Base-by-base conservation (phyloP, 2,888 invertebrate genomes). In the Cephus rjabovi region DNA sequence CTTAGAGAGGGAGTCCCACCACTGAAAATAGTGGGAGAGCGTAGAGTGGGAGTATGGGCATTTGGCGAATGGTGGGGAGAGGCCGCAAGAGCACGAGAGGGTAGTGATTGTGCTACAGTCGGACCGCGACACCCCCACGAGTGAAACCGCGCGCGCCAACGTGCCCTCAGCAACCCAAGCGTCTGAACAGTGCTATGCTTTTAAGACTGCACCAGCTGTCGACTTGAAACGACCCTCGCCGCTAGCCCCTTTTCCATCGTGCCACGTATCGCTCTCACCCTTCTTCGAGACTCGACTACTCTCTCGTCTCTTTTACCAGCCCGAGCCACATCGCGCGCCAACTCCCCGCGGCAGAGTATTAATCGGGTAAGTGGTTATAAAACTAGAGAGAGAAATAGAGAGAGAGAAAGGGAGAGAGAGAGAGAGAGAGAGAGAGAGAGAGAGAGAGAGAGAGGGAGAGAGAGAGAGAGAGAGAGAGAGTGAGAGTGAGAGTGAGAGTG, bases 101-200 rank as follows among this genome's bases (percentile, higher is more conserved):
- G 86, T 87, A 85, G 89, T 88, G 89, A 89, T 89, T 89, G 89
- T 88, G 89, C 90, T 89, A 91, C 91, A 91, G 91, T 91, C 90
- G 90, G 89, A 88, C 87, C 90, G 90, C 91, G 91, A 90, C 90
- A 90, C 88, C 89, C 88, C 85, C 86, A 88, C 88, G 89, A 89
- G 89, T 83, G 86, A 84, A 88, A 89, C 85, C 89, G 88, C 88
- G 86, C 83, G 89, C 88, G 87, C 83, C 80, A 75, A 78, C 77
- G 79, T 79, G 75, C 80, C 79, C 78, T 81, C 76, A 81, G 75
- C 79, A 75, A 77, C 69, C 77, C 71, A 40, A 83, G 81, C 79
- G 78, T n/a, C 74, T 12, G 12, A 81, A 85, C 84, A 86, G 86
- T 88, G 86, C 73, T 83, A 83, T 83, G 81, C 82, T 86, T 83